Evolutionary conservation across 2,797 vertebrate species (phyloP).

Genomic region (Cyclopterus lumpus): DNA sequence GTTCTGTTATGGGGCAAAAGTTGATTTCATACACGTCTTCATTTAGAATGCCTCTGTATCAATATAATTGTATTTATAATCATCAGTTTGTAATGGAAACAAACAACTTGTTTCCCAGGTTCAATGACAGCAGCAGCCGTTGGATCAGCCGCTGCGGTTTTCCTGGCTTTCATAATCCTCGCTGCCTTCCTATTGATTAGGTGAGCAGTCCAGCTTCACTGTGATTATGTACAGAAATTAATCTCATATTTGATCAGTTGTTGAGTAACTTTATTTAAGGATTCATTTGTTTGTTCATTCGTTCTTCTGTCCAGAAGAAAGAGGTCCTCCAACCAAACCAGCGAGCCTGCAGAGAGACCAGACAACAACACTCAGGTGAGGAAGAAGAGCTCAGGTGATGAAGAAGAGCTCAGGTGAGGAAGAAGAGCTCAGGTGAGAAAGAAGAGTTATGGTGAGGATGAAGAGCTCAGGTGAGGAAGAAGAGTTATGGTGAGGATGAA

Average conservation of each 20-base stretch:
- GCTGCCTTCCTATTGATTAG: not conserved
- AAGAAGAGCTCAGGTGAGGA: too few species aligned
- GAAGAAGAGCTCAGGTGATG: not conserved
- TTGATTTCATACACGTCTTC: too few species aligned
- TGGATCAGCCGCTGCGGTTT: not conserved
- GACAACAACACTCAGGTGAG: not conserved
- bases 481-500: too few species aligned
- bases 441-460: too few species aligned
- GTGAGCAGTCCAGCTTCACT: not conserved
- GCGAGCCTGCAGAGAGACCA: not conserved
- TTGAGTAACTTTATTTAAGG: not conserved
- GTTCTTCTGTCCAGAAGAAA: not conserved
- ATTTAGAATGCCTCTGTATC: too few species aligned
- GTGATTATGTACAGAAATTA: not conserved
- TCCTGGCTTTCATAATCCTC: not conserved
- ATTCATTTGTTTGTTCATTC: not conserved
- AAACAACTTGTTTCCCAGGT: not conserved
- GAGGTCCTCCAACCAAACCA: not conserved
- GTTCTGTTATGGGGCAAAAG: too few species aligned
- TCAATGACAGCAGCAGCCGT: not conserved
- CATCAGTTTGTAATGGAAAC: not conserved
- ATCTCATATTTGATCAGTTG: not conserved
- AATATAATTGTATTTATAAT: not conserved
- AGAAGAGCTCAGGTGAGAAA: too few species aligned
- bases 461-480: too few species aligned